A percentile compares a stretch with the other conserved stretches of the same genome.
Evolutionary conservation across 1,140 invertebrate genomes (phyloP).

Genomic region (Diachasma alloeum): DNA sequence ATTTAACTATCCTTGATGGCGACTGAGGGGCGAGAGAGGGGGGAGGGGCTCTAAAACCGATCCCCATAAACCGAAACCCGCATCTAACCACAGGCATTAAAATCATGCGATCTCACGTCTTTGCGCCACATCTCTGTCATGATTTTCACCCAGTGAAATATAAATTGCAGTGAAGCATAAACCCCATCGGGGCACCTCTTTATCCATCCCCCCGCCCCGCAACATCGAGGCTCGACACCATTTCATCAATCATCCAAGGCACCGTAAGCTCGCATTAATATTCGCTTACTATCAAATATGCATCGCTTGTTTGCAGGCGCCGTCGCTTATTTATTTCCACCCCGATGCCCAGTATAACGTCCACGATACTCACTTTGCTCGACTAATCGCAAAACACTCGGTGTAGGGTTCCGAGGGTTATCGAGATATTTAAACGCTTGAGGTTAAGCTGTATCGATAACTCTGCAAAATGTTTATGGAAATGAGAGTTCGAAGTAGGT

Average conservation of each 20-base stretch:
- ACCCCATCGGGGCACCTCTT: neutral
- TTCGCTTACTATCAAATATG: constrained; percentile 53
- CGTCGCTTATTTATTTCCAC: constrained; percentile 28
- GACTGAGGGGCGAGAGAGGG: neutral
- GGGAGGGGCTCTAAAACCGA: neutral
- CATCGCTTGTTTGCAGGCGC: constrained; percentile 44
- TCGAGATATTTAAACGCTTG: neutral
- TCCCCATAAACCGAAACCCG: neutral
- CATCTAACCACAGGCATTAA: neutral
- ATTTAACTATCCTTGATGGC: neutral
- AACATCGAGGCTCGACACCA: constrained; percentile 12
- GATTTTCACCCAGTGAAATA: constrained; percentile 28
- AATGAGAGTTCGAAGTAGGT: neutral
- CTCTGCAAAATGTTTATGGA: neutral
- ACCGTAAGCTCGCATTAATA: constrained; percentile 51
- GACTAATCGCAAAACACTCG: neutral
- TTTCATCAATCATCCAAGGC: constrained; percentile 48
- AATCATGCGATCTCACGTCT: neutral
- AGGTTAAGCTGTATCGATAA: neutral
- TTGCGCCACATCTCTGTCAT: neutral
- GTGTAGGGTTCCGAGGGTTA: neutral
- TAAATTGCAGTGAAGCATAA: constrained; percentile 30
- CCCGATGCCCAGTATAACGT: neutral
- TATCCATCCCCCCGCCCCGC: neutral
- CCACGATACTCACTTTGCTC: neutral